phyloP scores from a whole-genome alignment of 2,888 invertebrate genomes.

The Camponotus fellah region DNA sequence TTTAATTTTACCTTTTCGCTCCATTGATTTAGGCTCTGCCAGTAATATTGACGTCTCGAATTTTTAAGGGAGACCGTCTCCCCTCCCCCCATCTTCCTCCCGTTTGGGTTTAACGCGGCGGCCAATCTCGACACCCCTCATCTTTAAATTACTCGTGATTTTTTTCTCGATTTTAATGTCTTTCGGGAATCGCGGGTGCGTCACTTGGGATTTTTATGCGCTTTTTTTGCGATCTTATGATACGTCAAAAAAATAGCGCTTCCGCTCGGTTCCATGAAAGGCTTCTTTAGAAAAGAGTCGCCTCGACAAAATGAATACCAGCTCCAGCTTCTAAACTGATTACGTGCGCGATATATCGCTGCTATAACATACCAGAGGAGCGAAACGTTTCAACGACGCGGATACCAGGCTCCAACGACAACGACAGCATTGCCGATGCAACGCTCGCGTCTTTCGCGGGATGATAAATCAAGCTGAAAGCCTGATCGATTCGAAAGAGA shows the following conservation, averaged over 20 bases:
- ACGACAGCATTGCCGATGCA: conserved; percentile 46
- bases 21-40: conserved; percentile 72
- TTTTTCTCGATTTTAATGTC: conserved; percentile 43
- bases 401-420: conserved; percentile 22
- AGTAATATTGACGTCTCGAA: conserved; percentile 41
- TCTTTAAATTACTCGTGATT: conserved; percentile 41
- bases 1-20: conserved; percentile 76
- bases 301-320: conserved; percentile 40
- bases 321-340: conserved; percentile 8
- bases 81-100: background rate
- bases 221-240: conserved; percentile 27
- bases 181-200: conserved; percentile 8
- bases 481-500: conserved; percentile 51
- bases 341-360: background rate
- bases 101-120: background rate
- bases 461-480: conserved; percentile 54
- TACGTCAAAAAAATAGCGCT: conserved; percentile 25
- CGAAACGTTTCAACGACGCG: conserved; percentile 17
- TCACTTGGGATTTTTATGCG: background rate
- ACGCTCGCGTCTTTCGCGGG: conserved; percentile 34
- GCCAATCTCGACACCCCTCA: conserved; percentile 33
- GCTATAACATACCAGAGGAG: conserved; percentile 30
- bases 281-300: conserved; percentile 1
- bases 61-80: conserved; percentile 25
- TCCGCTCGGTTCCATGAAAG: conserved; percentile 48